These are phyloP conservation scores for Pseudochaenichthys georgianus DNA, from an alignment of 2,797 vertebrate species.

Conservation along the genomic window DNA sequence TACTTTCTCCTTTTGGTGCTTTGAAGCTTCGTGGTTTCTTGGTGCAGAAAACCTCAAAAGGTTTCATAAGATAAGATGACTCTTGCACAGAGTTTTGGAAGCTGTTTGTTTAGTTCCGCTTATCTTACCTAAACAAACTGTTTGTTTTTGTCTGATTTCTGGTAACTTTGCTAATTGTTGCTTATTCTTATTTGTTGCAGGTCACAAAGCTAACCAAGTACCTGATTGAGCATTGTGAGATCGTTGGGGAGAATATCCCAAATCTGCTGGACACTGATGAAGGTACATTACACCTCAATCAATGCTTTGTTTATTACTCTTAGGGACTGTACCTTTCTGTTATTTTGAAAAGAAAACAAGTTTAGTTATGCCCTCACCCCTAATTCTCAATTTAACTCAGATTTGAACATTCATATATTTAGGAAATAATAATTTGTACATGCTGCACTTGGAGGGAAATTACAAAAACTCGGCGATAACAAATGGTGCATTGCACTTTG, in stretches of 20 bases:
- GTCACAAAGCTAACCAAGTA: conserved; percentile 91
- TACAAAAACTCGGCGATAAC: no score
- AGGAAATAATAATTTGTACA: neutral
- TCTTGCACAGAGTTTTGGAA: neutral
- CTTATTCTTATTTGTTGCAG: conserved; percentile 73
- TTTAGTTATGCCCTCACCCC: no score
- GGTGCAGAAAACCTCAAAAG: conserved; percentile 61
- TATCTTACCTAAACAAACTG: no score
- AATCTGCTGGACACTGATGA: conserved; percentile 82
- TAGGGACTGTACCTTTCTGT: neutral
- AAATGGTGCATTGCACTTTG: no score
- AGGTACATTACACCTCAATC: conserved; percentile 67
- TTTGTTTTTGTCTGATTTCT: neutral
- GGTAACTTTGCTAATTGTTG: neutral
- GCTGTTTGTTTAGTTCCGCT: conserved; percentile 10
- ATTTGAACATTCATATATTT: neutral
- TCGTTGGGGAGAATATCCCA: conserved; percentile 88
- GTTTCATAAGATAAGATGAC: conserved; percentile 51
- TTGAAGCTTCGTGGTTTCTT: conserved; percentile 68
- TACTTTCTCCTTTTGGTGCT: conserved; percentile 45
- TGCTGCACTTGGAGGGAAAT: neutral
- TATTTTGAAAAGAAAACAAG: neutral
- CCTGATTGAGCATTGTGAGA: conserved; percentile 89
- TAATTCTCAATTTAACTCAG: neutral
- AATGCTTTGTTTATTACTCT: neutral